Base-by-base conservation (phyloP, 1,140 invertebrate genomes). In the Tyrophagus putrescentiae region DNA sequence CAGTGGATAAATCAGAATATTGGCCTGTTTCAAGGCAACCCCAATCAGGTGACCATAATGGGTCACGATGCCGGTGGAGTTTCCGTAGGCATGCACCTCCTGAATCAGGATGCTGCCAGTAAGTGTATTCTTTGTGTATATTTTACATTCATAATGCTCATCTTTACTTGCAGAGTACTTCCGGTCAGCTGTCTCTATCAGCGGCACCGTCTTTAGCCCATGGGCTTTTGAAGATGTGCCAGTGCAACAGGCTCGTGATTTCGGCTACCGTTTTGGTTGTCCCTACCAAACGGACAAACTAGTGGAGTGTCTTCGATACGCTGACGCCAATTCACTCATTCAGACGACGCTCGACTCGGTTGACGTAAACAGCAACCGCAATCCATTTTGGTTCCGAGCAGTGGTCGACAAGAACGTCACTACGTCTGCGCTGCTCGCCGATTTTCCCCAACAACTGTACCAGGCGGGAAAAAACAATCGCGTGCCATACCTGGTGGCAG, bases 1-100 rank as follows among this genome's bases (percentile, higher is more conserved):
- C 86, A 91, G 67, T 92, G 88, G 88, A 80, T 96, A 36, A 84
- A 92, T 69, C 85, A 93, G 70, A 94, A 95, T 70, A 89, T 95
- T 29, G 84, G 79, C 1, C 80, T 81, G 56, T 95, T 96, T 68
- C 87, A 87, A n/a, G 92, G 91, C 0, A 90, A 98, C 75, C 79
- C 86, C 0, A 80, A 80, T 7, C 89, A 87, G 68, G 87, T 97
- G 18, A 94, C 92, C 0, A 73, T 97, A 0, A 80, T 95, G 68
- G 93, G 94, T 0, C 91, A 96, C 67, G 92, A 91, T 0, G 89
- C 88, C 7, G 93, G 93, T 1, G 92, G 90, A 0, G 87, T 91
- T 11, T 88, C 91, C 68, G 88, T 95, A 11, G 88, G 94, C 71
- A 87, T 95, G 68, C 77, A 96, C 60, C 82, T 94, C 71, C 84